Percentiles rank a stretch among this genome's conserved stretches.
phyloP scores from a whole-genome alignment of 2,888 invertebrate genomes.

The Lasioglossum zephyrum region DNA sequence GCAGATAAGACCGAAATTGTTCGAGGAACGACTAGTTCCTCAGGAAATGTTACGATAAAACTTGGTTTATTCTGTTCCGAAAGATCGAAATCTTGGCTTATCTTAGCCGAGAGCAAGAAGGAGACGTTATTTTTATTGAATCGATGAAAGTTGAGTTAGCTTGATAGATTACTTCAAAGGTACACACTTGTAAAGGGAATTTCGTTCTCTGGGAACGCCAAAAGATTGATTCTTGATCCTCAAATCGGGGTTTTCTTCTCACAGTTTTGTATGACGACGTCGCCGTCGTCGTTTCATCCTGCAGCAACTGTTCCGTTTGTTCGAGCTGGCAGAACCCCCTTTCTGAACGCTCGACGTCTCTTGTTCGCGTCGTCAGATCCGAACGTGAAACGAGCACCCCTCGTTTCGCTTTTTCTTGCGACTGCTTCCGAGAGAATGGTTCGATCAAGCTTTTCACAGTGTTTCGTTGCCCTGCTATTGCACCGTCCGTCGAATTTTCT shows the following conservation, averaged over 20 bases:
- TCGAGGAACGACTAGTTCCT: slow-evolving; percentile 36
- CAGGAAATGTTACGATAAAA: not conserved
- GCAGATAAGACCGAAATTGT: slow-evolving; percentile 67
- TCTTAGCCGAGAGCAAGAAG: not conserved
- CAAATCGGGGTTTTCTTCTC: not conserved
- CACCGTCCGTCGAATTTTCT: slow-evolving; percentile 15
- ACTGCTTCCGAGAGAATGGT: slow-evolving; percentile 28
- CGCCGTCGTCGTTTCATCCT: slow-evolving; percentile 36
- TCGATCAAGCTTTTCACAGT: slow-evolving; percentile 31
- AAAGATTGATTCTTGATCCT: not conserved
- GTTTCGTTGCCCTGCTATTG: slow-evolving; percentile 10
- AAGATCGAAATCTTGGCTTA: not conserved
- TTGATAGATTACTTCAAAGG: not conserved
- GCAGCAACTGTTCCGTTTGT: slow-evolving; percentile 39
- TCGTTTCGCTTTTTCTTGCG: not conserved
- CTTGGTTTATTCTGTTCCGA: not conserved
- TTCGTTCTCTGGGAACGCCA: not conserved
- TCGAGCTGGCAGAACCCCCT: slow-evolving; percentile 9
- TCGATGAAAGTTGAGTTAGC: not conserved
- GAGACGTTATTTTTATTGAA: not conserved
- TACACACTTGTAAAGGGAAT: not conserved
- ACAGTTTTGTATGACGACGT: slow-evolving; percentile 38
- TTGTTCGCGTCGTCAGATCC: slow-evolving; percentile 36
- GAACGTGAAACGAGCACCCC: slow-evolving; percentile 9
- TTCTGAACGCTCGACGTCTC: slow-evolving; percentile 15